phyloP scores from a whole-genome alignment of 2,113 vertebrate genomes.

The Xiphias gladius region DNA sequence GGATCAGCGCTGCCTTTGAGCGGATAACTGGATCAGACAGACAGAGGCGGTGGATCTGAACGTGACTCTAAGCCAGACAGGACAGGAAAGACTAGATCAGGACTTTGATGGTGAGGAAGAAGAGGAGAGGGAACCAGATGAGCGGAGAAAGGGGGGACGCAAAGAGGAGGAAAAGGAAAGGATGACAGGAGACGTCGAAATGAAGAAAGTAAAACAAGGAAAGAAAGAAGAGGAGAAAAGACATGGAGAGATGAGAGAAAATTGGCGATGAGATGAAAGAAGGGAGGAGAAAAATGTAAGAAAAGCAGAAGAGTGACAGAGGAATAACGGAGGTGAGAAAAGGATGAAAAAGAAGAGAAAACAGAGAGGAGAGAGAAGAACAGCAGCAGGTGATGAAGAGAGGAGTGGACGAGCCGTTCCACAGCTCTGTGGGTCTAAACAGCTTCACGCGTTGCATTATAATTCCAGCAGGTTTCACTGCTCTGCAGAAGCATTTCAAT shows the following conservation, averaged over 20 bases:
- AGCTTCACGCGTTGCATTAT: constrained; percentile 13
- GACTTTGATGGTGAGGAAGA: not conserved
- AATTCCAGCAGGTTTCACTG: constrained; percentile 23
- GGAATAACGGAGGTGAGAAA: no score
- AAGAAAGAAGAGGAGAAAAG: no score
- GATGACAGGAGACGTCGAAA: no score
- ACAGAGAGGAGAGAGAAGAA: not conserved
- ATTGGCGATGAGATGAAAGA: no score
- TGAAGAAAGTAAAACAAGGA: no score
- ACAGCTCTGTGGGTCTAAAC: not conserved
- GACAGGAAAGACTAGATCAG: not conserved
- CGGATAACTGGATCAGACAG: constrained; percentile 1
- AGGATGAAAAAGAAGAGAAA: not conserved
- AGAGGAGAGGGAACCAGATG: not conserved
- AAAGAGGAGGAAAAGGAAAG: not conserved
- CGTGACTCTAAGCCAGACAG: constrained; percentile 9
- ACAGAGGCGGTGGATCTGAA: not conserved
- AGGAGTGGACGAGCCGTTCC: not conserved
- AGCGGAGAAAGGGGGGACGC: no score
- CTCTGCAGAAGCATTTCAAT: constrained; percentile 9
- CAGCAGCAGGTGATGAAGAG: not conserved
- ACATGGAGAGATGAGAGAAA: not conserved
- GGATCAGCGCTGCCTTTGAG: not conserved
- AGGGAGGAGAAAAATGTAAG: no score
- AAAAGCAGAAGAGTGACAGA: not conserved